Conservation (phyloP, 1,140 invertebrate genomes). For the Pseudomyrmex pallidus region DNA sequence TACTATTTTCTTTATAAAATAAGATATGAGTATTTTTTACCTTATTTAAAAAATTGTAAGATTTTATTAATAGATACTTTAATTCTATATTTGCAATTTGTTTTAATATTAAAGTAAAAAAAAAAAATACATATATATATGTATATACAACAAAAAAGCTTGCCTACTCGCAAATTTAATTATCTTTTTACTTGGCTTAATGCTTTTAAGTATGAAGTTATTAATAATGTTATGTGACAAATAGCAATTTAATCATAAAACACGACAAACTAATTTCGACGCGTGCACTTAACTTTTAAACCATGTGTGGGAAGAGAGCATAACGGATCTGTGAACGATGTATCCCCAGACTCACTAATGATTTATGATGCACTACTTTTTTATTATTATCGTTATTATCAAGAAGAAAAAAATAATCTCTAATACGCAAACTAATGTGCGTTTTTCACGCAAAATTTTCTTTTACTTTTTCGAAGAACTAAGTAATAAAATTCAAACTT, state of each 20-base stretch:
- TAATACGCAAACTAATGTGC: background rate
- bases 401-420: background rate
- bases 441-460: slow-evolving; percentile 8
- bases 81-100: background rate
- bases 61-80: too few species aligned
- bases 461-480: background rate
- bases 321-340: slow-evolving; percentile 70
- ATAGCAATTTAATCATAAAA: slow-evolving; percentile 28
- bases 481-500: background rate
- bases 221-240: slow-evolving; percentile 29
- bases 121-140: background rate
- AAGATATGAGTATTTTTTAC: too few species aligned
- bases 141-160: background rate
- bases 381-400: slow-evolving; percentile 43
- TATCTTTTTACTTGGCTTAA: background rate
- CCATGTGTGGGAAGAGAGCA: slow-evolving; percentile 79
- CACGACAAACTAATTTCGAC: background rate
- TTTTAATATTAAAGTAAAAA: slow-evolving; percentile 8
- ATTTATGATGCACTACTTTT: background rate
- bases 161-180: background rate
- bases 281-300: slow-evolving; percentile 28
- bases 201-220: slow-evolving; percentile 11
- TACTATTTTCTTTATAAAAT: too few species aligned
- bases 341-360: background rate
- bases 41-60: too few species aligned